phyloP scores from a whole-genome alignment of 2,888 invertebrate genomes.

The Platycnemis pennipes region DNA sequence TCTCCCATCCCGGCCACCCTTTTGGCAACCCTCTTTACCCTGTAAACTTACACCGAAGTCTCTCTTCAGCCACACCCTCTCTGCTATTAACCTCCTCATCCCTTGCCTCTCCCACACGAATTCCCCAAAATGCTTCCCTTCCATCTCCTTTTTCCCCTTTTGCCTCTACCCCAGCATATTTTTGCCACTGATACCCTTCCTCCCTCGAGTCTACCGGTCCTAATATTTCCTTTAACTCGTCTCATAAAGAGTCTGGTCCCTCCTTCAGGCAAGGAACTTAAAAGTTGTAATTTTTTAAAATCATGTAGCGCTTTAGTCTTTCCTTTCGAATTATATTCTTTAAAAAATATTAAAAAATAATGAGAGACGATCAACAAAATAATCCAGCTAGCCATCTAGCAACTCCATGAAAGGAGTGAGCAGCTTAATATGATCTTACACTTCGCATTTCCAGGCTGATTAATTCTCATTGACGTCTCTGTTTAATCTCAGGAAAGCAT shows the following conservation, averaged over 20 bases:
- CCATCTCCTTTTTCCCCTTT: neutral
- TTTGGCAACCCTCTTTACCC: neutral
- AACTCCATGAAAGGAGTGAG: too few species aligned
- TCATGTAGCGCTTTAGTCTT: too few species aligned
- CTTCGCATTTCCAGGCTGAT: too few species aligned
- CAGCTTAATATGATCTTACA: too few species aligned
- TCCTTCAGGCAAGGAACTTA: too few species aligned
- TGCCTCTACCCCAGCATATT: neutral
- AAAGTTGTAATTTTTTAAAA: too few species aligned
- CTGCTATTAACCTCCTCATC: neutral
- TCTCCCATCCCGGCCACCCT: neutral
- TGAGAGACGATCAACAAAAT: too few species aligned
- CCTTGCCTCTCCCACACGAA: neutral
- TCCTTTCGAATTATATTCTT: too few species aligned
- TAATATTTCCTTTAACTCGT: neutral
- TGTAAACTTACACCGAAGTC: constrained; percentile 22
- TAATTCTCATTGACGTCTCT: too few species aligned
- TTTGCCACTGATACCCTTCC: neutral
- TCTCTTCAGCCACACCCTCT: neutral
- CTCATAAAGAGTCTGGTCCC: neutral
- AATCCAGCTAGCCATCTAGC: too few species aligned
- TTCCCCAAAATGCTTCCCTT: neutral
- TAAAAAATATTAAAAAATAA: too few species aligned
- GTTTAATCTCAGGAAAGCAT: too few species aligned
- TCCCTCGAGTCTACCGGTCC: neutral